Base-by-base conservation (phyloP, 2,888 invertebrate genomes). In the Erebia ligea region DNA sequence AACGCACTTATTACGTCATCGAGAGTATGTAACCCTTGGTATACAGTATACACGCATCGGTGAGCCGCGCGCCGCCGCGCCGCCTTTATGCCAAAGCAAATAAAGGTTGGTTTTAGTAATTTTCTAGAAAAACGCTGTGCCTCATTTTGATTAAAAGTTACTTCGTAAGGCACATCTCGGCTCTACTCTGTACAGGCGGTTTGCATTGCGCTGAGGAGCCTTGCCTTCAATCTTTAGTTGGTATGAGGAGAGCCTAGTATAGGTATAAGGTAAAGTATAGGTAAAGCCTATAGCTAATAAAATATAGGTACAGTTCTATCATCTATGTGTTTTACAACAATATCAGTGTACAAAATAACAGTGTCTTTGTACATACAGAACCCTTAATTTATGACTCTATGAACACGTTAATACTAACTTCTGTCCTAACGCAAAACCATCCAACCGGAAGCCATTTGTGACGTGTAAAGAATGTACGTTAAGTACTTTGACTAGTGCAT, bases 361-460 rank as follows among this genome's bases (percentile, higher is more conserved):
- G 9, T 10, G 17, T 34, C 3, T 40, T 3, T 42, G 34, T 66
- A 34, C n/a, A 9, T 6, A 63, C 13, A 17, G 4, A 21, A 45
- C 56, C 50, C 42, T 15, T 68, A 73, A 68, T 70, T 74, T 75
- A 70, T 76, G 78, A 76, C 72, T 77, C 83, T 88, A 88, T 89
- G 88, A 90, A 80, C 83, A 79, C 83, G 84, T 59, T 69, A 67
- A 70, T 82, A 83, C 34, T 34, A 34, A 34, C 34, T 34, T 6
- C 81, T 82, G 80, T 81, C 75, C 81, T 80, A 84, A 80, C 79
- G 82, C 81, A 84, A 81, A 78, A 82, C 84, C 84, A 84, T 76
- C 81, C 81, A 81, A 87, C 84, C 90, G 92, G 92, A 92, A 91
- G 86, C 83, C 81, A 84, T 82, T 82, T 79, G 82, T 84, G 86